Evolutionary conservation across 2,113 vertebrate species (phyloP), one percentile per base, ranked within the genome.

Genomic region (Morone chrysops): DNA sequence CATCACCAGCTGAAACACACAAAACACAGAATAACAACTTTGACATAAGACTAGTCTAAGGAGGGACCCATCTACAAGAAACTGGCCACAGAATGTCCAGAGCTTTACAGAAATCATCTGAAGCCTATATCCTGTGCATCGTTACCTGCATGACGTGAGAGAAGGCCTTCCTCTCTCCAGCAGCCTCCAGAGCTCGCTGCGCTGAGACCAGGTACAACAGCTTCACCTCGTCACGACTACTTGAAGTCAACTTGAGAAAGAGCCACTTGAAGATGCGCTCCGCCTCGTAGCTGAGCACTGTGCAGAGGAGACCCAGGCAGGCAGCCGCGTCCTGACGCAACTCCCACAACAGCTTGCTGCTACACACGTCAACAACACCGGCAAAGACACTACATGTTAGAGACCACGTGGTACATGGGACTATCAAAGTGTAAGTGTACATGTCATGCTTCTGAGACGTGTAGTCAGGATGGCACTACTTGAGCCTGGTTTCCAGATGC

Each of bases 221-320:
- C 94, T 98, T 99, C 89, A 98, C 97, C 95, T 99, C 98, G 84
- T 99, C 98, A 82, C 99, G 98, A 77, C 95, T 91, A 88, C 97
- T 97, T 51, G 97, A 96, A 68, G 95, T 97, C 92, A 99, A 97
- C 96, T 99, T 99, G 87, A 95, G 94, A 92, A 99, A 99, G 93
- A 99, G 97, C 98, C 98, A 99, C 92, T 98, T 99, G 95, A 99
- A 99, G 95, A 99, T 97, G 93, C 97, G 97, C 94, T 99, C 98
- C 1, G 98, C 97, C 93, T 99, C 98, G 0, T 98, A 99, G 96
- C 97, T 98, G 88, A 99, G 92, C 90, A 96, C 95, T 18, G 97
- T 96, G 93, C 97, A 99, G 84, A 99, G 97, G 92, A 99, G 95
- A 86, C 98, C 98, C 85, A 99, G 96, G 87, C 97, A 99, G 88